These are phyloP conservation scores for Liposcelis brunnea DNA, from an alignment of 2,888 invertebrate genomes.

Conservation along the genomic window DNA sequence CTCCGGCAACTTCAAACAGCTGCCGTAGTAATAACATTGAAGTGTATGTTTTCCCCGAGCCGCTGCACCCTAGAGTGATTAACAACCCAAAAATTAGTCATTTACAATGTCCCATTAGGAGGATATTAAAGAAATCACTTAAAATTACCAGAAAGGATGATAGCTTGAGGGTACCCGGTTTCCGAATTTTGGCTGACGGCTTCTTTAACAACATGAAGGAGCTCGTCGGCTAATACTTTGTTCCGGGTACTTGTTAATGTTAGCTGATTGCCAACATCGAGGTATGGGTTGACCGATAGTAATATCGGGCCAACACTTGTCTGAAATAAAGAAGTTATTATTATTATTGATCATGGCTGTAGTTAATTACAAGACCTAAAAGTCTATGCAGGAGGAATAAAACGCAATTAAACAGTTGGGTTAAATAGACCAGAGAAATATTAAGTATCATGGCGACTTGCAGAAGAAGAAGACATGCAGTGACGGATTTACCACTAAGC, in stretches of 20 bases:
- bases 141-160: constrained; percentile 80
- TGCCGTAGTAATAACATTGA: constrained; percentile 80
- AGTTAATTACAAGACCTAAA: constrained; percentile 8
- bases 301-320: constrained; percentile 85
- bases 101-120: background rate
- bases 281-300: constrained; percentile 76
- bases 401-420: background rate
- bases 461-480: no score
- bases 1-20: constrained; percentile 84
- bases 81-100: background rate
- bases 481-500: no score
- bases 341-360: no score
- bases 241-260: constrained; percentile 66
- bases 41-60: constrained; percentile 86
- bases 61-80: constrained; percentile 51
- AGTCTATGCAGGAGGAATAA: background rate
- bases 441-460: no score
- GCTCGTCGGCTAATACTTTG: constrained; percentile 56
- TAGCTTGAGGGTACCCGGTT: constrained; percentile 89
- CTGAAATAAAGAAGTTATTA: constrained; percentile 38
- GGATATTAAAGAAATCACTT: no score
- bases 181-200: constrained; percentile 87
- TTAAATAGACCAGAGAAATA: background rate
- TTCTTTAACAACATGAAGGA: constrained; percentile 77
- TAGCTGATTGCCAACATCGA: constrained; percentile 71